Evolutionary conservation across 2,113 vertebrate genomes (phyloP), one percentile per base, ranked within the genome.

Genomic region (Tragelaphus buxtoni): DNA sequence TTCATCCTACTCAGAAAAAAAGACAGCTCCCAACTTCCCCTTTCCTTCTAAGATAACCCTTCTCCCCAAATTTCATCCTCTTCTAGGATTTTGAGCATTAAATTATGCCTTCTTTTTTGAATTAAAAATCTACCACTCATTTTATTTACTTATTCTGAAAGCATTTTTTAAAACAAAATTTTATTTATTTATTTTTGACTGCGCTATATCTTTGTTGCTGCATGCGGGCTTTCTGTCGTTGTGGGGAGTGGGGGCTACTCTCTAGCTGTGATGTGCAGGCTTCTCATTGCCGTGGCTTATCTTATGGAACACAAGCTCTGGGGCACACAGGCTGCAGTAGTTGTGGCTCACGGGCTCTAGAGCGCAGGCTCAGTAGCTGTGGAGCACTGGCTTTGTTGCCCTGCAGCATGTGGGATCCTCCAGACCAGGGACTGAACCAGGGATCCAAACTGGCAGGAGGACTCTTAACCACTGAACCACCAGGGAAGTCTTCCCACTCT

Each of bases 1-100:
- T 45, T 90, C n/a, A 69, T 32, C 4, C 6, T 63, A 20, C 42
- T 58, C 51, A 20, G 61, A 61, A 35, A 35, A 86, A 74, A 88
- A 4, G 0, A 12, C 42, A 58, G 0, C 26, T 28, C 4, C 7
- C 24, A 65, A 39, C 11, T 32, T 2, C 4, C 2, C 5, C 1
- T n/a, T 28, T 12, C 4, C 1, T 49, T 4, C 28, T 35, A 90
- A 58, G 17, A 51, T 60, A 61, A 55, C 4, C 4, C 2, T 65
- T 93, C 76, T 81, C 30, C 26, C 17, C 5, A 58, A 49, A 5
- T 53, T 74, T 49, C 28, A 30, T 51, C 5, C 17, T 61, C 10
- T 65, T 14, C 28, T 61, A 28, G n/a, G 39, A 35, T 1, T 79
- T 86, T 55, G 53, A 87, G 8, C 16, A 11, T n/a, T 63, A 45